Evolutionary conservation across 2,113 vertebrate species (phyloP).

Genomic region (Spermophilus dauricus): DNA sequence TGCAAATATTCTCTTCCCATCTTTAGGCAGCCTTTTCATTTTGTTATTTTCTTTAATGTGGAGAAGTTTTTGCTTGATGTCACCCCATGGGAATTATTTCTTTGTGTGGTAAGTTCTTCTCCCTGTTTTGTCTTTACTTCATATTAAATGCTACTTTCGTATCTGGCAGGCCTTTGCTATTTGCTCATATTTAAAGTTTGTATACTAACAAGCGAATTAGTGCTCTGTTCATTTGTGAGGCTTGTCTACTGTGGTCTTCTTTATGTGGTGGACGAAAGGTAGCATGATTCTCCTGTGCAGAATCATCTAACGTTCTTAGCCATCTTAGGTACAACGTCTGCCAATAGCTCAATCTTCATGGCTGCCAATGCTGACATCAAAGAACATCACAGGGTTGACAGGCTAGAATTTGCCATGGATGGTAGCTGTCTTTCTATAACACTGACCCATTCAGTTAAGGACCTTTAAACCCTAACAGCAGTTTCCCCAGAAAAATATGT

Average conservation of each 20-base stretch:
- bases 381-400: conserved; percentile 96
- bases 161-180: too few relatives aligned
- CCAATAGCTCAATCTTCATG: conserved; percentile 98
- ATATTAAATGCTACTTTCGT: too few relatives aligned
- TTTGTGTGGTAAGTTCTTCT: neutral
- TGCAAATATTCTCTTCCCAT: neutral
- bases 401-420: conserved; percentile 92
- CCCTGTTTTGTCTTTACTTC: too few relatives aligned
- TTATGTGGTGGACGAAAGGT: too few relatives aligned
- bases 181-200: too few relatives aligned
- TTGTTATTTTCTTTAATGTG: neutral
- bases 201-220: too few relatives aligned
- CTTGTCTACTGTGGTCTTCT: too few relatives aligned
- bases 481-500: neutral
- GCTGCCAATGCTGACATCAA: conserved; percentile 95
- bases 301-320: conserved; percentile 98
- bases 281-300: conserved; percentile 98
- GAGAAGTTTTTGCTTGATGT: neutral
- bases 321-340: conserved; percentile 97
- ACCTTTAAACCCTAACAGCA: neutral
- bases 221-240: too few relatives aligned
- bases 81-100: too few relatives aligned
- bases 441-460: neutral
- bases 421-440: neutral
- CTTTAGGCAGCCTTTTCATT: neutral